Evolutionary conservation across 2,888 invertebrate genomes (phyloP), one percentile per base, ranked within the genome.

Genomic region (Harmothoe impar): DNA sequence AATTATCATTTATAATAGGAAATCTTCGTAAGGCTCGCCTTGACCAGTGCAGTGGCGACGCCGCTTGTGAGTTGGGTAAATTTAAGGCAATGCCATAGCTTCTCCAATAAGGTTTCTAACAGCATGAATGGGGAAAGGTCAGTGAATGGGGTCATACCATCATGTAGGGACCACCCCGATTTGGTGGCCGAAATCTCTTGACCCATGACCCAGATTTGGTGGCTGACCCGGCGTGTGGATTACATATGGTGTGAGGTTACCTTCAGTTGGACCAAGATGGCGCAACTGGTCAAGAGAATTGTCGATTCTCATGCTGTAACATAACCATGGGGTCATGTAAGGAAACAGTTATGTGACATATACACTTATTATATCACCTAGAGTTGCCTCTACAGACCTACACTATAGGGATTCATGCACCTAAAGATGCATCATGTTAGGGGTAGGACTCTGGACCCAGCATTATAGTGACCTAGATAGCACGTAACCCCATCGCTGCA

Each of bases 101-200:
- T n/a, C n/a, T n/a, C n/a, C n/a, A n/a, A n/a, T n/a, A n/a, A n/a
- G n/a, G n/a, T n/a, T n/a, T n/a, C n/a, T n/a, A n/a, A n/a, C n/a
- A n/a, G n/a, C 62, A 5, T n/a, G 43, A 20, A 62, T 62, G 62
- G 62, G 3, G 7, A 62, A 15, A 12, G 62, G 62, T 62, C 62
- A 62, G 23, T 7, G 62, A 20, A 62, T 43, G 25, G 72, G 72
- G 72, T 29, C 29, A n/a, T n/a, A 3, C 23, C 23, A n/a, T 62
- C 23, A n/a, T 20, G 23, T 15, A 29, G 72, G 0, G 29, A 72
- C 72, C 72, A 72, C 72, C 72, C 72, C 72, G 72, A 72, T 72
- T 72, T 72, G 72, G 72, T 72, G 72, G 72, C 72, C 72, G 72
- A 72, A 72, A 72, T 72, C 72, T 72, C 72, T 72, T 72, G 72